phyloP scores from a whole-genome alignment of 2,113 vertebrate genomes.

The Megaleporinus macrocephalus region DNA sequence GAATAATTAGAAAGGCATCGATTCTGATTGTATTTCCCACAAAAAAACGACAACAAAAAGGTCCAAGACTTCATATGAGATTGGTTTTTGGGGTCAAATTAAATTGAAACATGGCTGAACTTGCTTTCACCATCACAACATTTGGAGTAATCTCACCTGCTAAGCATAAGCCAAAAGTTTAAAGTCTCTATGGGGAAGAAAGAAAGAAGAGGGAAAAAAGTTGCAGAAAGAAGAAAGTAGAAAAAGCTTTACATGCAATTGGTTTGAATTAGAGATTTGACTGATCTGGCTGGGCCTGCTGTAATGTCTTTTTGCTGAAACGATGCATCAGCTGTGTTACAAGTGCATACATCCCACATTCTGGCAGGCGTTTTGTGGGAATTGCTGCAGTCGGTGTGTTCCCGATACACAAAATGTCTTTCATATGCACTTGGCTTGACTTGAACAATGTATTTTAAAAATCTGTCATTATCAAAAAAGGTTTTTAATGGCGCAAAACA shows the following conservation, averaged over 20 bases:
- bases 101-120: not conserved
- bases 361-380: conserved; percentile 37
- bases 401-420: conserved; percentile 59
- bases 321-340: conserved; percentile 47
- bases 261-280: conserved; percentile 62
- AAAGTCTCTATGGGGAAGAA: not conserved
- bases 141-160: not conserved
- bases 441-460: conserved; percentile 60
- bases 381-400: conserved; percentile 51
- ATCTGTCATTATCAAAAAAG: conserved; percentile 54
- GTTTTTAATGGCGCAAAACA: conserved; percentile 60
- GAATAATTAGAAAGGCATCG: conserved; percentile 68
- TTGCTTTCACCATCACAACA: not conserved
- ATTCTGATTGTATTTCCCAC: conserved; percentile 65
- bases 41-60: not conserved
- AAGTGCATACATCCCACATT: conserved; percentile 51
- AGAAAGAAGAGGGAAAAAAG: not conserved
- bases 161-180: conserved; percentile 6
- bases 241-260: conserved; percentile 37
- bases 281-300: conserved; percentile 56
- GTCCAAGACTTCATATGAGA: not conserved
- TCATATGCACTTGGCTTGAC: conserved; percentile 58
- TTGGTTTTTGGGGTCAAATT: conserved; percentile 4
- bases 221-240: conserved; percentile 20
- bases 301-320: conserved; percentile 42